phyloP scores from a whole-genome alignment of 2,888 invertebrate species.

The Ypsolopha scabrella region DNA sequence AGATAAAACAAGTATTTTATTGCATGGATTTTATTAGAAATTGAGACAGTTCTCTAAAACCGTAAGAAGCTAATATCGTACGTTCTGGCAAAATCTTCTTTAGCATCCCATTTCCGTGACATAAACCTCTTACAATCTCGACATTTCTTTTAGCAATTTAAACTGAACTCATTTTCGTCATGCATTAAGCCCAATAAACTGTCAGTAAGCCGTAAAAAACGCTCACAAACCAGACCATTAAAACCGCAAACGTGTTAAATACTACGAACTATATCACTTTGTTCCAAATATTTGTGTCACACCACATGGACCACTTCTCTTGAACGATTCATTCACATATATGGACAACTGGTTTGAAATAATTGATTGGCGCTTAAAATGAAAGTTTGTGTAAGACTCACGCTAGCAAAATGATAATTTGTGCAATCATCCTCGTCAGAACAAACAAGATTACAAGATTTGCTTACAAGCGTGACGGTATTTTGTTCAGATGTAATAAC shows the following conservation, averaged over 20 bases:
- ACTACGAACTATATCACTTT: neutral
- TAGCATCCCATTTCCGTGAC: neutral
- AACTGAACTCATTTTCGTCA: too few relatives aligned
- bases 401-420: constrained; percentile 3
- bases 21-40: neutral
- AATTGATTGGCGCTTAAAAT: neutral
- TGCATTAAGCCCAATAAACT: neutral
- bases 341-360: neutral
- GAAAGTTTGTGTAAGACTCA: constrained; percentile 4
- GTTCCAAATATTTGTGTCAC: neutral
- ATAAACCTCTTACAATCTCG: too few relatives aligned
- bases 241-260: neutral
- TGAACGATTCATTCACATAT: neutral
- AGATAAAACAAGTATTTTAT: neutral
- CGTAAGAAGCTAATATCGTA: neutral
- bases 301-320: neutral
- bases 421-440: constrained; percentile 2
- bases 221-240: neutral
- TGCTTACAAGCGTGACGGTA: neutral
- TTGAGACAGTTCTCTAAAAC: neutral
- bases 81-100: neutral
- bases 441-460: neutral
- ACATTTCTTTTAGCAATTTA: too few relatives aligned
- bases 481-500: neutral
- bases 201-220: neutral